Percentiles rank a stretch among this genome's conserved stretches.
phyloP scores from a whole-genome alignment of 2,888 invertebrate species.

The Drosophila trichaetosa region DNA sequence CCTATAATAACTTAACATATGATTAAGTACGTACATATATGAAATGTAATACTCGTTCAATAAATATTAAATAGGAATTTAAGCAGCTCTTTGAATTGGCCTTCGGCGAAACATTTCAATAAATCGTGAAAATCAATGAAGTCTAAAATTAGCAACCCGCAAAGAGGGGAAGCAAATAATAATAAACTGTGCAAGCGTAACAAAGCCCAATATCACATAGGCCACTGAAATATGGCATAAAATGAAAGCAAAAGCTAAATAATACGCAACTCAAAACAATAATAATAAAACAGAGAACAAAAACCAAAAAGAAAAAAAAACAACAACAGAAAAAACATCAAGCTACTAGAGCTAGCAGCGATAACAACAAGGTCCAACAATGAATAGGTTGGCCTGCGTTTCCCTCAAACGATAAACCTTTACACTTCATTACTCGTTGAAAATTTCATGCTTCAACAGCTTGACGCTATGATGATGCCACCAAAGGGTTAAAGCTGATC shows the following conservation, averaged over 20 bases:
- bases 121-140: conserved; percentile 73
- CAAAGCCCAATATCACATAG: conserved; percentile 58
- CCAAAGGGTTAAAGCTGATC: conserved; percentile 69
- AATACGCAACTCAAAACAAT: conserved; percentile 67
- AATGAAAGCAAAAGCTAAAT: conserved; percentile 67
- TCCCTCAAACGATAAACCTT: conserved; percentile 77
- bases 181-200: conserved; percentile 71
- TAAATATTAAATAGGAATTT: conserved; percentile 12
- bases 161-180: conserved; percentile 64
- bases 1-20: too few species aligned
- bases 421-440: conserved; percentile 74
- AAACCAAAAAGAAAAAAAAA: conserved; percentile 2
- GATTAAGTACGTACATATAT: neutral
- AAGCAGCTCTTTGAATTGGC: conserved; percentile 24
- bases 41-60: neutral
- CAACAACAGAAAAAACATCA: conserved; percentile 4
- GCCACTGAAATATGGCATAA: conserved; percentile 64
- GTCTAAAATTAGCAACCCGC: conserved; percentile 72
- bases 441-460: conserved; percentile 80
- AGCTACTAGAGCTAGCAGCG: conserved; percentile 25
- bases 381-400: conserved; percentile 48
- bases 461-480: conserved; percentile 57
- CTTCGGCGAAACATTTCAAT: conserved; percentile 46
- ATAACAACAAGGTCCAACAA: conserved; percentile 41
- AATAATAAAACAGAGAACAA: conserved; percentile 64